Evolutionary conservation across 1,140 invertebrate species (phyloP), one percentile per base, ranked within the genome.

Genomic region (Anthonomus grandis): DNA sequence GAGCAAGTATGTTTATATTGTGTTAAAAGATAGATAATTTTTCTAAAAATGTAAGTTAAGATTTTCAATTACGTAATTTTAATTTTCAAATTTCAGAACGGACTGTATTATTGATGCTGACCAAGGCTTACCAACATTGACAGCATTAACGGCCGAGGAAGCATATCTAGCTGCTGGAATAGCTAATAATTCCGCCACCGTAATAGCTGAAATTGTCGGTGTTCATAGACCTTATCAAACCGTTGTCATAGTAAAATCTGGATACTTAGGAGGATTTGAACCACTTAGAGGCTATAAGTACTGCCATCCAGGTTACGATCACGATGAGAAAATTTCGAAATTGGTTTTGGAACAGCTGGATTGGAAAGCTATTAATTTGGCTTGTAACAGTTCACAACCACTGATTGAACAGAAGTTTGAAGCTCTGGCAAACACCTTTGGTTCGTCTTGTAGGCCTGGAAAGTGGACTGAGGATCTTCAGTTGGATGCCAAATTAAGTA

Each of bases 361-460:
- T 63, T 71, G 73, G 51, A 66, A 70, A 57, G 74, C 78, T 21
- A 63, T 67, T 24, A 56, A 54, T 21, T 19, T 63, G 9, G 45
- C 56, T 10, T 62, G 63, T 6, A 70, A 66, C 27, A 64, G 69
- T 17, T 66, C 72, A 22, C 79, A 77, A 0, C 52, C 57, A 13
- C 70, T 75, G 15, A 75, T 76, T 8, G 81, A 84, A 64, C 72
- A 82, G 60, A 81, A 85, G 54, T 69, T 78, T 10, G 65, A 72
- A 21, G 76, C 76, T 27, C 63, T 85, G 2, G 72, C 65, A 36
- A 52, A 68, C 4, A 84, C 83, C 74, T 87, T 86, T 74, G 73
- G 74, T 1, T 74, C 68, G 4, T 80, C 79, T 42, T 88, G 86
- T 70, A 71, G 83, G 44, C 85, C 85, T n/a, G 85, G 86, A 31